These are phyloP conservation scores for Pomatostomus ruficeps DNA, from an alignment of 2,113 vertebrate species.

Conservation along the genomic window DNA sequence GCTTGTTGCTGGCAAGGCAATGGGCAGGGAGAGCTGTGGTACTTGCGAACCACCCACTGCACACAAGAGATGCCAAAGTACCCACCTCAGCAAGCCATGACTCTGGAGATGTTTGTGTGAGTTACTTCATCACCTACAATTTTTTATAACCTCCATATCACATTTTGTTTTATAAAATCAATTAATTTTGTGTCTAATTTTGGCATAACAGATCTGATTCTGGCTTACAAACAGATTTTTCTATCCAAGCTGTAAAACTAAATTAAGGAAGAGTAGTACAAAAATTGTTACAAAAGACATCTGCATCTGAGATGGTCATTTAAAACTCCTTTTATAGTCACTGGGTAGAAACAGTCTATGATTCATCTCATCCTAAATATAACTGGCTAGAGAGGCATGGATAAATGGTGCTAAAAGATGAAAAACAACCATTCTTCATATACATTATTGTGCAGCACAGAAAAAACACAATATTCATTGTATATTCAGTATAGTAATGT, in stretches of 20 bases:
- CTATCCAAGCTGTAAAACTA: neutral
- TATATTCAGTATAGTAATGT: neutral
- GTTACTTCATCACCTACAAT: neutral
- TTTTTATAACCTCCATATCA: neutral
- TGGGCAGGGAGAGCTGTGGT: neutral
- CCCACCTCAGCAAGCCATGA: accelerated
- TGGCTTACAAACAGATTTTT: neutral
- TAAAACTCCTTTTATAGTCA: neutral
- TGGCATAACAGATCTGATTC: neutral
- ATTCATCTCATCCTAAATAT: neutral
- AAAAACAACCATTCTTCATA: neutral
- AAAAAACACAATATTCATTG: neutral
- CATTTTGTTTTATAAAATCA: neutral
- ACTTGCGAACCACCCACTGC: neutral
- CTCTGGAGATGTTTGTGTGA: neutral
- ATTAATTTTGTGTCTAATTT: neutral
- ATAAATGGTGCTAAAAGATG: neutral
- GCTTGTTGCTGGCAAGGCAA: accelerated
- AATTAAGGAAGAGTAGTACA: neutral
- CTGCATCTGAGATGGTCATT: neutral
- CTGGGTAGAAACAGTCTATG: neutral
- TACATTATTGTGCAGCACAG: neutral
- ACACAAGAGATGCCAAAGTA: neutral
- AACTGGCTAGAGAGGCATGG: neutral
- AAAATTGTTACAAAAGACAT: neutral